Evolutionary conservation across 92 coral and sea anemone genomes (phyloP).

Genomic region (Virgularia gustaviana): DNA sequence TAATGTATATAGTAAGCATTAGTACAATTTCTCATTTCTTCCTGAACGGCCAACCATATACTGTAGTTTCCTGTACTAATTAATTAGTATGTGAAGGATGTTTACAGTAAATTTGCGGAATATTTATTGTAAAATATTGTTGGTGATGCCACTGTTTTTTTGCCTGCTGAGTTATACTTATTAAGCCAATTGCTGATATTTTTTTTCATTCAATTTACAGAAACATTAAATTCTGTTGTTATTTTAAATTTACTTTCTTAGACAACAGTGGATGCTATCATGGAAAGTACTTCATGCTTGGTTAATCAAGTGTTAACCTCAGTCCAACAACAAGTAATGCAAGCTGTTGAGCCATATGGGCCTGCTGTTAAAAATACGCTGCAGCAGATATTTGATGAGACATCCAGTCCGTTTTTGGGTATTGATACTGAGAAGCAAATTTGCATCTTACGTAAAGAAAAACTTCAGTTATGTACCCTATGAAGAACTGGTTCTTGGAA

Average conservation of each 20-base stretch:
- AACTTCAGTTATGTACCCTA: slow-evolving; percentile 10
- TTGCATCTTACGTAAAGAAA: slow-evolving; percentile 19
- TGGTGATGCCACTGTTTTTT: too few relatives aligned
- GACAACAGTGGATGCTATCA: not conserved
- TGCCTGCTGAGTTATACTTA: too few relatives aligned
- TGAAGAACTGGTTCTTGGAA: slow-evolving; percentile 13
- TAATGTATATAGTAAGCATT: too few relatives aligned
- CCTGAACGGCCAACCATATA: too few relatives aligned
- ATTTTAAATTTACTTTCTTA: not conserved
- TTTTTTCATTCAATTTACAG: too few relatives aligned
- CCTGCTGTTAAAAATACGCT: too few relatives aligned
- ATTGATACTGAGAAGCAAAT: slow-evolving; percentile 16
- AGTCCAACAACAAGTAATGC: not conserved
- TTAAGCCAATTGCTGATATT: too few relatives aligned
- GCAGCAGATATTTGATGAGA: not conserved
- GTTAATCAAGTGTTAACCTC: not conserved
- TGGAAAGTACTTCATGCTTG: not conserved
- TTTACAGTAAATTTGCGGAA: too few relatives aligned
- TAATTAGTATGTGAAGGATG: too few relatives aligned
- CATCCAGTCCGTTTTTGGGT: slow-evolving; percentile 5
- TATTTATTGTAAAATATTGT: too few relatives aligned
- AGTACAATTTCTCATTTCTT: too few relatives aligned
- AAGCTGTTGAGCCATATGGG: not conserved
- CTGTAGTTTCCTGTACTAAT: too few relatives aligned
- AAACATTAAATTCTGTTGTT: not conserved